Evolutionary conservation across 2,888 invertebrate genomes (phyloP).

Genomic region (Mylabris sibirica): DNA sequence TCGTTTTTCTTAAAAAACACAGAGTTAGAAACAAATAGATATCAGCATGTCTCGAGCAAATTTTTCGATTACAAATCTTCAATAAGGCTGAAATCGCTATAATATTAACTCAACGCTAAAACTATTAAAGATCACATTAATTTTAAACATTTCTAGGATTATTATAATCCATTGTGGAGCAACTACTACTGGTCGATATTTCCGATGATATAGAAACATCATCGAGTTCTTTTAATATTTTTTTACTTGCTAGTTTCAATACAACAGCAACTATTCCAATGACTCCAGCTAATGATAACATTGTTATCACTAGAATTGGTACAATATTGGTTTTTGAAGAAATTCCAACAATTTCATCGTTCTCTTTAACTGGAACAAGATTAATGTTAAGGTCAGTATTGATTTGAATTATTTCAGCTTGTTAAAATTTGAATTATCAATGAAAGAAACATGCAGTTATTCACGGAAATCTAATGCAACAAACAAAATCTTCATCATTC

Average conservation of each 20-base stretch:
- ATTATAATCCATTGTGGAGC: constrained; percentile 38
- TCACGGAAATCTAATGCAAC: too few relatives aligned
- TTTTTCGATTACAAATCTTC: too few relatives aligned
- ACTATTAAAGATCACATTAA: constrained; percentile 20
- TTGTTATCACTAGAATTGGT: constrained; percentile 62
- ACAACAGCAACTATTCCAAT: constrained; percentile 66
- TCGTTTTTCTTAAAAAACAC: too few relatives aligned
- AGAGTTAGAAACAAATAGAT: too few relatives aligned
- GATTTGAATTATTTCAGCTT: neutral
- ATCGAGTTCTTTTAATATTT: constrained; percentile 60
- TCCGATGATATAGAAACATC: constrained; percentile 58
- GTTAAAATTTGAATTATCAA: neutral
- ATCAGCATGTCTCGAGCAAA: too few relatives aligned
- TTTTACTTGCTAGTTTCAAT: constrained; percentile 66
- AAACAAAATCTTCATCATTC: neutral
- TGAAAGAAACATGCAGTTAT: too few relatives aligned
- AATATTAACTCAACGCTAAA: too few relatives aligned
- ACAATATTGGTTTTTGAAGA: constrained; percentile 41
- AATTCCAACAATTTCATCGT: constrained; percentile 25
- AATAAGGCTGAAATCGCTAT: too few relatives aligned
- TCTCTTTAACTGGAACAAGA: constrained; percentile 48
- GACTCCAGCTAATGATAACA: constrained; percentile 67
- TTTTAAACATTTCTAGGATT: neutral
- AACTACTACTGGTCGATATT: constrained; percentile 52
- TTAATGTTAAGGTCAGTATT: constrained; percentile 12